phyloP scores from a whole-genome alignment of 2,888 invertebrate genomes.

The Chymomyza procnemis region DNA sequence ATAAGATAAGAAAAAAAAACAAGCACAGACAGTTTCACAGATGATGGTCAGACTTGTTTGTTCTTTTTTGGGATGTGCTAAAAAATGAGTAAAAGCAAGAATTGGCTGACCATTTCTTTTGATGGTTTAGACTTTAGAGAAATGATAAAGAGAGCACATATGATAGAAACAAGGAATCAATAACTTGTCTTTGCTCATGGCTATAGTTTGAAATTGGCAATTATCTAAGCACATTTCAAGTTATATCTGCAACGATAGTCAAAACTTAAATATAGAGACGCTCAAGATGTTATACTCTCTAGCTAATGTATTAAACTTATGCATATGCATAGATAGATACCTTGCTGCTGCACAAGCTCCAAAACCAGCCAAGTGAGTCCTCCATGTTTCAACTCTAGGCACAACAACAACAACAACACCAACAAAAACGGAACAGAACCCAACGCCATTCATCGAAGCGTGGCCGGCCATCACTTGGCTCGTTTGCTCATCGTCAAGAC shows the following conservation, averaged over 20 bases:
- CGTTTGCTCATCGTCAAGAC: constrained; percentile 74
- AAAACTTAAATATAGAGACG: not conserved
- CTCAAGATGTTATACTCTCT: too few species aligned
- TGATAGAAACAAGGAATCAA: constrained; percentile 2
- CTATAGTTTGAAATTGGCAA: constrained; percentile 36
- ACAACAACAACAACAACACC: not conserved
- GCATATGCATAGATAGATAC: not conserved
- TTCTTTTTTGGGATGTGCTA: constrained; percentile 23
- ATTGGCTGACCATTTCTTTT: constrained; percentile 58
- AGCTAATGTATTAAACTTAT: not conserved
- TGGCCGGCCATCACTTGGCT: constrained; percentile 68
- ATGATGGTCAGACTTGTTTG: constrained; percentile 57
- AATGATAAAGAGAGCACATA: constrained; percentile 42
- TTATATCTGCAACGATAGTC: not conserved
- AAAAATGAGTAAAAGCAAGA: constrained; percentile 40
- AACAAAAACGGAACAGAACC: constrained; percentile 23
- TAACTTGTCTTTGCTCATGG: constrained; percentile 24
- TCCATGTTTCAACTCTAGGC: not conserved
- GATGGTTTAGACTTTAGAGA: constrained; percentile 48
- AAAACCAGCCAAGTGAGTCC: constrained; percentile 26
- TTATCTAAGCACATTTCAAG: not conserved
- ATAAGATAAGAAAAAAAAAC: constrained; percentile 7
- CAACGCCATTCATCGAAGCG: constrained; percentile 67
- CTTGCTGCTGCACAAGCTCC: constrained; percentile 5
- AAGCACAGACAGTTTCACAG: constrained; percentile 21